Conservation (phyloP, 2,113 vertebrate genomes). For the Porphyrio hochstetteri region DNA sequence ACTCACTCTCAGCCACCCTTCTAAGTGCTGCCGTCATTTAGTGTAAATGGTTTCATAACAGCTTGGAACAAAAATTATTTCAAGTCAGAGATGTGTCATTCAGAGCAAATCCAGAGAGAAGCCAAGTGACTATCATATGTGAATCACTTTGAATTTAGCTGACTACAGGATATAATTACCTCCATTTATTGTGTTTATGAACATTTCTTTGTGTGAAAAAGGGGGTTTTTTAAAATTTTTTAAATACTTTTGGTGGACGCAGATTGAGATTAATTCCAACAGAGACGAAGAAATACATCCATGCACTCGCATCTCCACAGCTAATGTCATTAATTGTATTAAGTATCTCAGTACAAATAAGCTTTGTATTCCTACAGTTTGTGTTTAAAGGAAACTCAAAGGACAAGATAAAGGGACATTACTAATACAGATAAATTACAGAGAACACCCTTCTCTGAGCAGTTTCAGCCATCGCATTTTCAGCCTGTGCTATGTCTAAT, state of each 20-base stretch:
- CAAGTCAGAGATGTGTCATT: slow-evolving; percentile 62
- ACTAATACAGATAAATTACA: neutral
- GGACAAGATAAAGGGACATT: neutral
- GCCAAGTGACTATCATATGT: slow-evolving; percentile 53
- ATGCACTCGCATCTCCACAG: neutral
- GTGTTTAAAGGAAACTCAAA: neutral
- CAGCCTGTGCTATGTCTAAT: neutral
- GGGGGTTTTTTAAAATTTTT: slow-evolving; percentile 19
- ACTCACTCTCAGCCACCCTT: neutral
- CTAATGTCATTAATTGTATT: neutral
- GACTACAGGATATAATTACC: slow-evolving; percentile 51
- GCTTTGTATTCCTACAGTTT: neutral
- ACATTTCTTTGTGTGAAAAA: slow-evolving; percentile 10
- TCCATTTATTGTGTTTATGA: slow-evolving; percentile 50
- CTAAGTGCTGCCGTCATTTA: slow-evolving; percentile 45
- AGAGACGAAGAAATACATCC: neutral
- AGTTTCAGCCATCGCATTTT: neutral
- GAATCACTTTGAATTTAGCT: slow-evolving; percentile 60
- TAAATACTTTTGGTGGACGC: slow-evolving; percentile 6
- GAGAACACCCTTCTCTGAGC: neutral
- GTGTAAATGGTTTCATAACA: slow-evolving; percentile 60
- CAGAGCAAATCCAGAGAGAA: slow-evolving; percentile 49
- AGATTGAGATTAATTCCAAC: slow-evolving; percentile 46
- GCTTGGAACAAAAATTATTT: slow-evolving; percentile 33
- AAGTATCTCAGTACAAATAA: neutral